phyloP scores from a whole-genome alignment of 2,113 vertebrate genomes.

The Prochilodus magdalenae region DNA sequence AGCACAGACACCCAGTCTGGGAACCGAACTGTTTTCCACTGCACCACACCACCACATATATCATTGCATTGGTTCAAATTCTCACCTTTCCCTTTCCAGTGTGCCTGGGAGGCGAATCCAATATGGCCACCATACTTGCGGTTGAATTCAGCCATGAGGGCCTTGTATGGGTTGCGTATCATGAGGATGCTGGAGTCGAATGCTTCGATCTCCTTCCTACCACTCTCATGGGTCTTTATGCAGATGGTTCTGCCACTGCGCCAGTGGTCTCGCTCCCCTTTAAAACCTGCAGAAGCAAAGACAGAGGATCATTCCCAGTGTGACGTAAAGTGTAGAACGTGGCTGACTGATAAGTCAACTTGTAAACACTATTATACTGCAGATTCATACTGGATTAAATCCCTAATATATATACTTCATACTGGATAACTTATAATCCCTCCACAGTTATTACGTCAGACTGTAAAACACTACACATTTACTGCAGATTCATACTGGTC shows the following conservation, averaged over 20 bases:
- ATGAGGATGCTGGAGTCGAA: slow-evolving; percentile 91
- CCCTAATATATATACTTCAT: no score
- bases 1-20: no score
- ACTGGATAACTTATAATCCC: no score
- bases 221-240: slow-evolving; percentile 97
- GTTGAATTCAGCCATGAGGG: slow-evolving; percentile 98
- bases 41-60: no score
- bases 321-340: neutral
- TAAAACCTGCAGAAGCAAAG: slow-evolving; percentile 83
- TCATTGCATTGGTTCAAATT: neutral
- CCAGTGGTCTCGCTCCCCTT: slow-evolving; percentile 97
- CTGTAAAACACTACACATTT: no score
- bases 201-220: slow-evolving; percentile 92
- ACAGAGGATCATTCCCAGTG: neutral
- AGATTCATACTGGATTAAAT: no score
- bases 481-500: no score
- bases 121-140: slow-evolving; percentile 95
- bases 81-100: slow-evolving; percentile 97
- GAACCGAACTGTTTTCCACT: no score
- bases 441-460: no score
- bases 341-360: no score
- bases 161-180: slow-evolving; percentile 96
- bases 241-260: slow-evolving; percentile 91
- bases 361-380: no score
- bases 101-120: slow-evolving; percentile 92